phyloP scores from a whole-genome alignment of 2,113 vertebrate genomes.

The Turdus rufiventris region DNA sequence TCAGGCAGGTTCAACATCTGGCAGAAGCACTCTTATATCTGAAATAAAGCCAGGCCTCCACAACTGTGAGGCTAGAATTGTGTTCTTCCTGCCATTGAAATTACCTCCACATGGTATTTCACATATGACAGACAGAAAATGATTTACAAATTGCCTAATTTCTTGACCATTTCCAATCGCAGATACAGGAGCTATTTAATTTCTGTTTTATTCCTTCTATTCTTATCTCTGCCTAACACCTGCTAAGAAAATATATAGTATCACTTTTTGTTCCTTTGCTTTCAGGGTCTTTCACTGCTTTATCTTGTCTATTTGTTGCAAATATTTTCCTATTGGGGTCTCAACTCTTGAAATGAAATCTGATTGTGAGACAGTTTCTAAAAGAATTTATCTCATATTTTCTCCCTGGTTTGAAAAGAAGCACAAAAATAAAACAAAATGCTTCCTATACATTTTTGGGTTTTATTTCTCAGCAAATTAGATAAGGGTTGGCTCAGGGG shows the following conservation, averaged over 20 bases:
- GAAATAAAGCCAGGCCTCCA: background rate
- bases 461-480: background rate
- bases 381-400: background rate
- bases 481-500: background rate
- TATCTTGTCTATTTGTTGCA: background rate
- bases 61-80: background rate
- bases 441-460: background rate
- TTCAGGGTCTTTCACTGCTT: background rate
- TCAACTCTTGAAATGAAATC: background rate
- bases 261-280: background rate
- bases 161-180: background rate
- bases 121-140: background rate
- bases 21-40: background rate
- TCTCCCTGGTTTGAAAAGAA: background rate
- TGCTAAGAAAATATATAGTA: background rate
- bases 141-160: background rate
- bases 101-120: background rate
- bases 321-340: background rate
- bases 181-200: background rate
- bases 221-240: constrained; percentile 40
- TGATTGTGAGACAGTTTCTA: background rate
- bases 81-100: background rate
- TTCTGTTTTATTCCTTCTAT: background rate
- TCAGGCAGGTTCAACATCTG: background rate
- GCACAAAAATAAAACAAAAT: background rate